Evolutionary conservation across 2,797 vertebrate genomes (phyloP).

Genomic region (Myoxocephalus aenaeus): DNA sequence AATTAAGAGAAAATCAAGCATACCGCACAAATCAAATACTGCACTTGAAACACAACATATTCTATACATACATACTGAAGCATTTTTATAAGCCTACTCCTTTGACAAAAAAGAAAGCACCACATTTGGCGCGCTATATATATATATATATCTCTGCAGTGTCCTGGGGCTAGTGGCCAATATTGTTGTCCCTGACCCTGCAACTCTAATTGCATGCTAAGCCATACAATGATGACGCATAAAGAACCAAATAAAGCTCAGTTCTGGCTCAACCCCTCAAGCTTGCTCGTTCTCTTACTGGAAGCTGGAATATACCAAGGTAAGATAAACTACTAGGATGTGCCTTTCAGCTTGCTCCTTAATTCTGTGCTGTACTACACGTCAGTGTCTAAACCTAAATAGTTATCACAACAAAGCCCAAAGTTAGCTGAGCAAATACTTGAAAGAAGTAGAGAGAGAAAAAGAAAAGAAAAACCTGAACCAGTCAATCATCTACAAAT

Average conservation of each 20-base stretch:
- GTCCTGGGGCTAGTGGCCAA: background rate
- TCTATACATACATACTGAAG: background rate
- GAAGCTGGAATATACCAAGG: background rate
- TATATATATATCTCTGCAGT: background rate
- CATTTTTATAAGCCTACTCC: slow-evolving; percentile 24
- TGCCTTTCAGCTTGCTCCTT: background rate
- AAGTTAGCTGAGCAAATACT: background rate
- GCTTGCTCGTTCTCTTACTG: background rate
- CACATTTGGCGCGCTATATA: no score
- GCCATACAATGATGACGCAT: background rate
- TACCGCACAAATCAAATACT: slow-evolving; percentile 1
- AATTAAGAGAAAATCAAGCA: background rate
- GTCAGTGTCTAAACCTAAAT: background rate
- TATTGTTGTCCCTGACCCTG: background rate
- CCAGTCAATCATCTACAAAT: background rate
- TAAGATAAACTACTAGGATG: background rate
- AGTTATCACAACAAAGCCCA: background rate
- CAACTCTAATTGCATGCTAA: background rate
- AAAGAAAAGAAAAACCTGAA: no score
- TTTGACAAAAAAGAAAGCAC: background rate
- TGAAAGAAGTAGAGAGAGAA: background rate
- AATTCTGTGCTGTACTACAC: background rate
- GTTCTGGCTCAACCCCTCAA: background rate
- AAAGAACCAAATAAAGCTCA: background rate
- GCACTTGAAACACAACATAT: background rate